Conservation (phyloP, 2,113 vertebrate species). For the Corythornis cristatus region DNA sequence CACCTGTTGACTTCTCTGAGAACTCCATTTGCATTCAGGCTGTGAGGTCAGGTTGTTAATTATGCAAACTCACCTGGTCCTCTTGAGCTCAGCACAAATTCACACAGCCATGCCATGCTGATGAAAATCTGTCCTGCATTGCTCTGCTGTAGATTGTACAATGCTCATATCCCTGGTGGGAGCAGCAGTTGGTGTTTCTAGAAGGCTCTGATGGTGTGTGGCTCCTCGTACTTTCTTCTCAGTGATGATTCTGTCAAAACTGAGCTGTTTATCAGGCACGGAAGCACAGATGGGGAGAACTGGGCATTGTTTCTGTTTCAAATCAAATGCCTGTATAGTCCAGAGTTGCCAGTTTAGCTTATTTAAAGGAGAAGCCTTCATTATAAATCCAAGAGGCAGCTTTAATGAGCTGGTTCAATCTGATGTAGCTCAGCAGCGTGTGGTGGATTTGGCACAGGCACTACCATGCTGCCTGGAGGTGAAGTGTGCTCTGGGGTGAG, state of each 20-base stretch:
- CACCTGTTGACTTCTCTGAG: neutral
- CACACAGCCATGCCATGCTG: neutral
- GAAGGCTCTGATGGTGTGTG: neutral
- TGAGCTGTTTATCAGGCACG: neutral
- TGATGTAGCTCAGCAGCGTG: neutral
- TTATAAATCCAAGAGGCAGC: neutral
- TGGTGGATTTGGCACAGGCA: neutral
- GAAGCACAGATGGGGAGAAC: neutral
- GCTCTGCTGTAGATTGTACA: neutral
- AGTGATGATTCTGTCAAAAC: neutral
- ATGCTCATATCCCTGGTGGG: neutral
- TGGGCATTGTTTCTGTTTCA: neutral
- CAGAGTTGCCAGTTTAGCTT: neutral
- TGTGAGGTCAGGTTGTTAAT: neutral
- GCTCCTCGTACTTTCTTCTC: neutral
- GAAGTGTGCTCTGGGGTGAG: neutral
- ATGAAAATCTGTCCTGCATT: neutral
- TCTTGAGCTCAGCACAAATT: conserved; percentile 47
- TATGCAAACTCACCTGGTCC: conserved; percentile 25
- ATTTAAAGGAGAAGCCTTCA: neutral
- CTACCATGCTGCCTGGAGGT: neutral
- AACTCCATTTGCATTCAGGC: neutral
- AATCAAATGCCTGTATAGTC: neutral
- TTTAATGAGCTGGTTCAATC: conserved; percentile 13
- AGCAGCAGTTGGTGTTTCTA: neutral